A percentile compares a stretch with the other conserved stretches of the same genome.
Conservation (phyloP, 2,888 invertebrate genomes). For the Serripes groenlandicus region DNA sequence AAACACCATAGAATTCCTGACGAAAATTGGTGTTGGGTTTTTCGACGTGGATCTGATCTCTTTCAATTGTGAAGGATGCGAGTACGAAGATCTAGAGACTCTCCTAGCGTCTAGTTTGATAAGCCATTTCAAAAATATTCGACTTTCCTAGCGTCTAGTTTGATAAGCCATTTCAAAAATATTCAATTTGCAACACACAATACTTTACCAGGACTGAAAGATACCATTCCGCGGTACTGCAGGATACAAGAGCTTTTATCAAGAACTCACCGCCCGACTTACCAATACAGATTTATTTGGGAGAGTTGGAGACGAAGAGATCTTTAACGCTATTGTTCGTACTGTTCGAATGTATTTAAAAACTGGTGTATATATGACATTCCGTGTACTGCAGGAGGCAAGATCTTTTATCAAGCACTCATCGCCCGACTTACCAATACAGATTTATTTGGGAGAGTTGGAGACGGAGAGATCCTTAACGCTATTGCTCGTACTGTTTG, state of each 20-base stretch:
- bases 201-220: constrained; percentile 23
- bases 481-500: too few species aligned
- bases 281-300: constrained; percentile 67
- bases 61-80: constrained; percentile 72
- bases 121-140: too few species aligned
- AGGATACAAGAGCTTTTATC: constrained; percentile 61
- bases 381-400: too few species aligned
- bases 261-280: constrained; percentile 67
- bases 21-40: constrained; percentile 61
- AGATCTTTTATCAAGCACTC: too few species aligned
- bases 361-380: too few species aligned
- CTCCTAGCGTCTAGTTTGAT: constrained; percentile 59
- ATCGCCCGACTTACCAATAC: too few species aligned
- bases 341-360: too few species aligned
- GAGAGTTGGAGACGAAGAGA: constrained; percentile 72
- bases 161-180: constrained; percentile 64
- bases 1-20: constrained; percentile 64
- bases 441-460: too few species aligned
- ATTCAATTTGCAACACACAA: constrained; percentile 70
- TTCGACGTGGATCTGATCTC: constrained; percentile 68
- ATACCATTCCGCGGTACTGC: constrained; percentile 65
- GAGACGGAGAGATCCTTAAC: too few species aligned
- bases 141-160: too few species aligned
- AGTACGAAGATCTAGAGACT: constrained; percentile 66
- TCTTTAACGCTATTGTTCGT: too few species aligned